These are phyloP conservation scores for Drosophila orosa DNA, from an alignment of 1,140 invertebrate species.

Conservation along the genomic window DNA sequence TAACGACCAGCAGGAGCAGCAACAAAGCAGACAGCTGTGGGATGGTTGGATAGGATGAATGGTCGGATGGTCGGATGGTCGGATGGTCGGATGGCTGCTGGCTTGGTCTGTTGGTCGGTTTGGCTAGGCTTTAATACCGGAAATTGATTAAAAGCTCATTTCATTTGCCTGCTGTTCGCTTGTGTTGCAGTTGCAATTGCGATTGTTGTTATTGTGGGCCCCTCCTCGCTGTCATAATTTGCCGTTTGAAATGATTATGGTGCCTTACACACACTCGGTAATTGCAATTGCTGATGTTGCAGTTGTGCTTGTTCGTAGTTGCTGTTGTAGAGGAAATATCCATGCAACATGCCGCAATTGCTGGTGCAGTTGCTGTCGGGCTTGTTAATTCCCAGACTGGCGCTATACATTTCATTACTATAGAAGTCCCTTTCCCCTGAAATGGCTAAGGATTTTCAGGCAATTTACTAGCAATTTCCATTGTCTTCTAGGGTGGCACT, in stretches of 20 bases:
- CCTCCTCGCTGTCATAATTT: slow-evolving; percentile 71
- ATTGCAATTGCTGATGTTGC: slow-evolving; percentile 37
- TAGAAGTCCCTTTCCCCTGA: background rate
- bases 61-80: slow-evolving; percentile 26
- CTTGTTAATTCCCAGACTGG: slow-evolving; percentile 33
- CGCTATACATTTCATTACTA: slow-evolving; percentile 34
- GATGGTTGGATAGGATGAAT: slow-evolving; percentile 30
- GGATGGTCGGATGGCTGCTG: slow-evolving; percentile 24
- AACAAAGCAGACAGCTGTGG: slow-evolving; percentile 47
- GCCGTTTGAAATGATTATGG: slow-evolving; percentile 78
- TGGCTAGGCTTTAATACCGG: slow-evolving; percentile 77
- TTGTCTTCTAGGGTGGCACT: background rate
- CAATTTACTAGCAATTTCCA: slow-evolving; percentile 9
- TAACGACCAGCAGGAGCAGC: slow-evolving; percentile 41
- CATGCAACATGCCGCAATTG: slow-evolving; percentile 42
- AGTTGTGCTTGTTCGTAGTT: slow-evolving; percentile 20
- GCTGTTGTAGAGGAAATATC: slow-evolving; percentile 47
- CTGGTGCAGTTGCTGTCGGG: slow-evolving; percentile 11
- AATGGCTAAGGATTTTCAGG: slow-evolving; percentile 9
- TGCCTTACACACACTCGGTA: slow-evolving; percentile 38
- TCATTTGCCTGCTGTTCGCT: slow-evolving; percentile 56
- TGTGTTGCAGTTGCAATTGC: slow-evolving; percentile 28
- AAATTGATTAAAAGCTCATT: slow-evolving; percentile 83
- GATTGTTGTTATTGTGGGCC: slow-evolving; percentile 28
- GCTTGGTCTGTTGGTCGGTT: slow-evolving; percentile 30